Base-by-base conservation (phyloP, 2,888 invertebrate species). In the Lithophane leautieri region DNA sequence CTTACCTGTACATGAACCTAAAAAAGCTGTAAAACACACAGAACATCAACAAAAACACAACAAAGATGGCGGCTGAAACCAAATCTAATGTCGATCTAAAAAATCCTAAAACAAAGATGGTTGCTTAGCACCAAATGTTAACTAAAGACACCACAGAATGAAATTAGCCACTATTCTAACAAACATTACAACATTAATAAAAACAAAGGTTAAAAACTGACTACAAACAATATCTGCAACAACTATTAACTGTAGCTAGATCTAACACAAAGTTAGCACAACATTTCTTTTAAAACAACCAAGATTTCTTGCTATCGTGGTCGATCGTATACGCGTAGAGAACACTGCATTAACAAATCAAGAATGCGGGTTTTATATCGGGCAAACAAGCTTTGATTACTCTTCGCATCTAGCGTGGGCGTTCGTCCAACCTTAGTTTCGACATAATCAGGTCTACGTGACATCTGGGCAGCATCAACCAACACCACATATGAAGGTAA, bases 191-290 rank as follows among this genome's bases (percentile, higher is more conserved):
- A 50, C 19, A n/a, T 54, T n/a, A 28, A 60, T 25, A 60, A 25
- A 25, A 42, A 42, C 60, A 34, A 79, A 40, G 7, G 4, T 66
- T 44, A 14, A 34, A 11, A 28, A 56, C 22, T 0, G n/a, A 25
- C 40, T 34, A 63, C 19, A 19, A 52, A n/a, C 19, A 0, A 3
- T 7, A n/a, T 42, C 56, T 63, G 12, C 34, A 62, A 56, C n/a
- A 25, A 19, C 34, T 34, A 6, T 61, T n/a, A 34, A 34, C 34
- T 34, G 34, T 40, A 11, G 11, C 56, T n/a, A 61, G 4, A 28
- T 42, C n/a, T 12, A 66, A 79, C 8, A 72, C 28, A n/a, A 60
- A 50, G 42, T 79, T 66, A 78, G 50, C n/a, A n/a, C n/a, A n/a
- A n/a, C n/a, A n/a, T n/a, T n/a, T n/a, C n/a, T n/a, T n/a, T n/a